Evolutionary conservation across 2,113 vertebrate species (phyloP), one percentile per base, ranked within the genome.

Genomic region (Amphiprion percula): DNA sequence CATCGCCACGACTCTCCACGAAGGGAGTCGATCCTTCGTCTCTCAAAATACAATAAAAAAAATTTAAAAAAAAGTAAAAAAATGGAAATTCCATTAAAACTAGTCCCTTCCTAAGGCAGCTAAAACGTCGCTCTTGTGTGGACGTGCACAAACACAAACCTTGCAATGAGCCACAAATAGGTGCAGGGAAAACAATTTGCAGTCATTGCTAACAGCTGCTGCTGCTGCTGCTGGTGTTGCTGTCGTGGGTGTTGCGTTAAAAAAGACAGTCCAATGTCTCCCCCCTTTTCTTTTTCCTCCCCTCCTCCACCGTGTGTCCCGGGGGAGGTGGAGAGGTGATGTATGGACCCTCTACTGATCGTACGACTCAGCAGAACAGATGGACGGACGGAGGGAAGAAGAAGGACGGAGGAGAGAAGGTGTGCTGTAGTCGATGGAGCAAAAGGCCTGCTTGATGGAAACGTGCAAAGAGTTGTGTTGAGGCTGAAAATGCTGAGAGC

Each of bases 281-380:
- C n/a, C 44, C 52, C 24, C 37, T 28, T 5, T 16, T 21, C 19
- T 24, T 68, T 79, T 44, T 14, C 15, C 65, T 80, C 66, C 80
- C 85, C 79, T 91, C 84, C 87, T 87, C 89, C 85, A 85, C 86
- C 26, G 73, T 33, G 1, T 68, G 74, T 92, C 89, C 84, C 89
- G 28, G 19, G 86, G 88, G 90, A 88, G 80, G 78, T 78, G 86
- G 83, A 82, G 86, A 88, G 88, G 88, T 93, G 91, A 93, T 92
- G 83, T 90, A 91, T 91, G 50, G 88, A 90, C 83, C 85, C 79
- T 83, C 74, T 90, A 52, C 73, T 82, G 89, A 90, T 90, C 75
- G 46, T 70, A 82, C 74, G 54, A 91, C 87, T 92, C 90, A 91
- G 92, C 90, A 90, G 75, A 93, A 91, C 88, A 91, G 87, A 91